These are phyloP conservation scores for Microctenopoma lineatum DNA, from an alignment of 2,797 vertebrate genomes.

Conservation along the genomic window DNA sequence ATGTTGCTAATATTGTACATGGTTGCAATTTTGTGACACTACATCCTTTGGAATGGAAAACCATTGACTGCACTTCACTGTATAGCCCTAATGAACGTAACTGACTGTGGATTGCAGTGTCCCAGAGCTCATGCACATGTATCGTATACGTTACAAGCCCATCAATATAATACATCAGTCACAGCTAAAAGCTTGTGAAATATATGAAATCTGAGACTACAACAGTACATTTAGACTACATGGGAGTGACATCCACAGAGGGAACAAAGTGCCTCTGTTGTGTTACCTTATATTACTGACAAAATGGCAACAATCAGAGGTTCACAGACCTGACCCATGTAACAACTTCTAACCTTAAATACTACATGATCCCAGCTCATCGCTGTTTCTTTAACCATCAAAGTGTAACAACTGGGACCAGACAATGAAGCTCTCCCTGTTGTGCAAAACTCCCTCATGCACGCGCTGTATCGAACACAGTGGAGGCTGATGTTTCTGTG, in stretches of 20 bases:
- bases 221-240: constrained; percentile 40
- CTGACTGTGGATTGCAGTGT: constrained; percentile 5
- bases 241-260: constrained; percentile 43
- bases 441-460: constrained; percentile 37
- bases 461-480: constrained; percentile 35
- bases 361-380: constrained; percentile 1
- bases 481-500: constrained; percentile 51
- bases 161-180: constrained; percentile 32
- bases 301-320: constrained; percentile 36
- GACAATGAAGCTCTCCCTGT: constrained; percentile 28
- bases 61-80: constrained; percentile 25
- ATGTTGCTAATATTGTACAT: constrained; percentile 26
- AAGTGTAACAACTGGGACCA: constrained; percentile 27
- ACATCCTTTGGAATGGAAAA: constrained; percentile 33
- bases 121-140: constrained; percentile 9
- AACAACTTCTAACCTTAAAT: constrained; percentile 26
- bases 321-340: constrained; percentile 32
- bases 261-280: constrained; percentile 40
- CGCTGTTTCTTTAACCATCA: constrained; percentile 26
- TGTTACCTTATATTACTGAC: constrained; percentile 44
- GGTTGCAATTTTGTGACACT: constrained; percentile 18
- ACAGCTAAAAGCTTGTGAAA: constrained; percentile 21
- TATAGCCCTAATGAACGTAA: constrained; percentile 23
- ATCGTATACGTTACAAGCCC: constrained; percentile 36
- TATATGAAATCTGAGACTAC: constrained; percentile 50